A percentile compares a stretch with the other conserved stretches of the same genome.
Conservation (phyloP, 2,888 invertebrate species). For the Empis stercorea region DNA sequence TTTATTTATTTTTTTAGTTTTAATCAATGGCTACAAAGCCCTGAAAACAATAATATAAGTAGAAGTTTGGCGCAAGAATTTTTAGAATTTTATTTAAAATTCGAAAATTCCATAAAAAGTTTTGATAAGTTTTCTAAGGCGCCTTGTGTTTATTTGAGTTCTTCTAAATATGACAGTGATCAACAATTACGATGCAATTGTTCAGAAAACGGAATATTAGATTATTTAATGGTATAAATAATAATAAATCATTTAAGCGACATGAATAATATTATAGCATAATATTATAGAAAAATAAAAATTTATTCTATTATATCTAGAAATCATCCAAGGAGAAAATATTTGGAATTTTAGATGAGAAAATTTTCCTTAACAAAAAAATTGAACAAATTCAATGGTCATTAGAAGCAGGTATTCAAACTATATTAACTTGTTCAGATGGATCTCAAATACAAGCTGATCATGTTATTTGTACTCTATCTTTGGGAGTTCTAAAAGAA, state of each 20-base stretch:
- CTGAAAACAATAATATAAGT: slow-evolving; percentile 28
- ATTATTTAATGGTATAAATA: slow-evolving; percentile 59
- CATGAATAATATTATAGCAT: too few relatives aligned
- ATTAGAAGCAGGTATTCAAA: background rate
- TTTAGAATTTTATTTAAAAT: slow-evolving; percentile 46
- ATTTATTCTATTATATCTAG: background rate
- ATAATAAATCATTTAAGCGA: too few relatives aligned
- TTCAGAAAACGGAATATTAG: slow-evolving; percentile 52
- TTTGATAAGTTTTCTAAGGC: slow-evolving; percentile 53
- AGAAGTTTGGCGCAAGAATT: slow-evolving; percentile 37
- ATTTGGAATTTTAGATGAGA: slow-evolving; percentile 26
- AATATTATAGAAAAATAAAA: too few relatives aligned
- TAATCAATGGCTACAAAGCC: slow-evolving; percentile 19
- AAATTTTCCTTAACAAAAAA: slow-evolving; percentile 23
- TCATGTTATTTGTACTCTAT: slow-evolving; percentile 47
- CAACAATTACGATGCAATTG: slow-evolving; percentile 59
- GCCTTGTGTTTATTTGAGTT: slow-evolving; percentile 46
- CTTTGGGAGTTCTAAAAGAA: slow-evolving; percentile 48
- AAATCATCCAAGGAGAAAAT: slow-evolving; percentile 14
- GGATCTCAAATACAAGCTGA: slow-evolving; percentile 38
- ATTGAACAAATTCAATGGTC: slow-evolving; percentile 21
- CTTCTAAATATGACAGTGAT: slow-evolving; percentile 58
- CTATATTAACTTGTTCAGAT: slow-evolving; percentile 21
- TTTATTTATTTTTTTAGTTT: slow-evolving; percentile 7
- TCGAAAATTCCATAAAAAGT: slow-evolving; percentile 40